Evolutionary conservation across 2,888 invertebrate species (phyloP).

Genomic region (Globia sparganii): DNA sequence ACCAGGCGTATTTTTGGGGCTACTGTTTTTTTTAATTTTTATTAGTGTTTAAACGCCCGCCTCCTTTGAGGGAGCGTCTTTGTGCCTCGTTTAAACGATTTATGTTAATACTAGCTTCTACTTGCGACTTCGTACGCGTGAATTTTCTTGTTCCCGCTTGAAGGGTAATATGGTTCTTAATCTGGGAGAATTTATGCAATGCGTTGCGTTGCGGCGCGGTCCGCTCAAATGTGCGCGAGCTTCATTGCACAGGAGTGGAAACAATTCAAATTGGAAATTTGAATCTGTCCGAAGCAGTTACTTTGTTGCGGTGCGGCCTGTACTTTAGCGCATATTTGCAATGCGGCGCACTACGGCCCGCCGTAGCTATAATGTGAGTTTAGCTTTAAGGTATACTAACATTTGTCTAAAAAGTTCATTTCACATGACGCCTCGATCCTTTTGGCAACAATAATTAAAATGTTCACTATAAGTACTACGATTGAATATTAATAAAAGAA

Average conservation of each 20-base stretch:
- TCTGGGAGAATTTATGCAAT: neutral
- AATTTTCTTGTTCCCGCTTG: too few species aligned
- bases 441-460: neutral
- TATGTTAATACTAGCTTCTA: too few species aligned
- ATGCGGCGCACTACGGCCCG: neutral
- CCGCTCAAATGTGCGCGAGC: neutral
- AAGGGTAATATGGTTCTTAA: too few species aligned
- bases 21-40: too few species aligned
- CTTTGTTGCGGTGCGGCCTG: neutral
- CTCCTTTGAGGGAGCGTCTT: too few species aligned
- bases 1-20: neutral
- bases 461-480: neutral
- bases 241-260: neutral
- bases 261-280: neutral
- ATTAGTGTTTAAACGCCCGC: too few species aligned
- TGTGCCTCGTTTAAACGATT: too few species aligned
- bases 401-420: neutral
- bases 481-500: neutral
- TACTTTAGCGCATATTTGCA: neutral
- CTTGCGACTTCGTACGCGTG: too few species aligned
- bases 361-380: neutral
- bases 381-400: neutral
- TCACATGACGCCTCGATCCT: neutral
- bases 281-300: neutral
- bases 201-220: too few species aligned